Evolutionary conservation across 1,140 invertebrate species (phyloP).

Genomic region (Drepana arcuata): DNA sequence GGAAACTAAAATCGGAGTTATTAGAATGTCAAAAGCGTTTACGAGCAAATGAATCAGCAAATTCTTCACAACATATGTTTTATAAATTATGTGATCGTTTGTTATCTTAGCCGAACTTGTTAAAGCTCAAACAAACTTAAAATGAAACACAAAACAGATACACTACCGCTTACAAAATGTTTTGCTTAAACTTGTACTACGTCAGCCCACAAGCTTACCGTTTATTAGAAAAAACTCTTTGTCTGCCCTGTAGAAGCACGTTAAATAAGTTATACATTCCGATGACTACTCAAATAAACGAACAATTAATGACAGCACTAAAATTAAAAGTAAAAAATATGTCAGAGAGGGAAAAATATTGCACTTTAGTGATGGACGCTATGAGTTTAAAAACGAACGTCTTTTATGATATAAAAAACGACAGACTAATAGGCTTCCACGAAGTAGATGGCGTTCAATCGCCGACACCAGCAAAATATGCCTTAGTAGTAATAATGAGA

Average conservation of each 20-base stretch:
- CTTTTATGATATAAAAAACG: conserved; percentile 18
- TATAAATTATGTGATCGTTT: not conserved
- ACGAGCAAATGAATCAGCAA: not conserved
- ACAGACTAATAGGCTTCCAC: conserved; percentile 22
- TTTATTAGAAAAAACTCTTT: conserved; percentile 10
- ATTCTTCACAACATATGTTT: not conserved
- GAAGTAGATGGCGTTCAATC: conserved; percentile 19
- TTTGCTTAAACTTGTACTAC: conserved; percentile 16
- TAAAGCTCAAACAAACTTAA: not conserved
- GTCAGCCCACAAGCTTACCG: conserved; percentile 12
- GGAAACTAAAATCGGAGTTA: not conserved
- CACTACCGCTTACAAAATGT: conserved; percentile 10
- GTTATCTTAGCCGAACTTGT: not conserved
- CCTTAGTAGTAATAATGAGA: not conserved
- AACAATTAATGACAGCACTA: conserved; percentile 4
- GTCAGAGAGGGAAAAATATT: conserved; percentile 13
- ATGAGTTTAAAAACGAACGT: conserved; percentile 18
- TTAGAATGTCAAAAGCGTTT: not conserved
- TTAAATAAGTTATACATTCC: conserved; percentile 8
- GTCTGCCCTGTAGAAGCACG: conserved; percentile 8
- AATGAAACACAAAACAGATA: conserved; percentile 10
- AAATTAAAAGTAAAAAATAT: conserved; percentile 16
- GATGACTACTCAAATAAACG: conserved; percentile 9
- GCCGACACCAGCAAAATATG: conserved; percentile 7
- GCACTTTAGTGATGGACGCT: conserved; percentile 10